These are phyloP conservation scores for Ylistrum balloti DNA, from an alignment of 1,140 invertebrate genomes.

Conservation along the genomic window DNA sequence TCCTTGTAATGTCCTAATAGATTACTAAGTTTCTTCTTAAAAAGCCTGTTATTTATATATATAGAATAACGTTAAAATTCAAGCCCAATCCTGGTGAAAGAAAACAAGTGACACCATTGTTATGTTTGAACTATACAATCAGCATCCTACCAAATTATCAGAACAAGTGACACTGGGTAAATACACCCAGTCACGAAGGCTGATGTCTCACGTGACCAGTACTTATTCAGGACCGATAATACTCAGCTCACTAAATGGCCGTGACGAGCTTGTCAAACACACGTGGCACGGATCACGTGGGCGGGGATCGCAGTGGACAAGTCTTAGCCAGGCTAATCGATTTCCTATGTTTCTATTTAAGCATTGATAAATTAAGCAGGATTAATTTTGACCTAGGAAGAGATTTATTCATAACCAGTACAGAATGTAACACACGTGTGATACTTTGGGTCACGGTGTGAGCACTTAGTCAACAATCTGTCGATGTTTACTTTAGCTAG, in stretches of 20 bases:
- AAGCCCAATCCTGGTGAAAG: too few relatives aligned
- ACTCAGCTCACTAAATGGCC: neutral
- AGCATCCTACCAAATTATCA: too few relatives aligned
- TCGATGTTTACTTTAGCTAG: neutral
- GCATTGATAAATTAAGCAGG: neutral
- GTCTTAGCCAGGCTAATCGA: neutral
- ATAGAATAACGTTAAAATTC: too few relatives aligned
- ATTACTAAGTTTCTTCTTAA: too few relatives aligned
- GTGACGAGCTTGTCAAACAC: neutral
- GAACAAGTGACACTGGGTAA: neutral
- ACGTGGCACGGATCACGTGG: neutral
- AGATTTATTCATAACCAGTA: slow-evolving; percentile 5
- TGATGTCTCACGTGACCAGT: neutral
- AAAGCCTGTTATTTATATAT: too few relatives aligned
- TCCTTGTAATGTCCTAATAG: too few relatives aligned
- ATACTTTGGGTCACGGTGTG: neutral
- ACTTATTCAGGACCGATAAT: neutral
- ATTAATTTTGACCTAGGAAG: neutral
- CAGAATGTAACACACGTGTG: neutral
- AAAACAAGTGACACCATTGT: too few relatives aligned
- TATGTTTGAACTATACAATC: too few relatives aligned
- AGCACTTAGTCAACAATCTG: neutral
- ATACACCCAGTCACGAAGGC: neutral
- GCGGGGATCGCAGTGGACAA: neutral
- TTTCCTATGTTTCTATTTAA: neutral